phyloP scores from a whole-genome alignment of 2,888 invertebrate genomes.

The Pelosia muscerda region DNA sequence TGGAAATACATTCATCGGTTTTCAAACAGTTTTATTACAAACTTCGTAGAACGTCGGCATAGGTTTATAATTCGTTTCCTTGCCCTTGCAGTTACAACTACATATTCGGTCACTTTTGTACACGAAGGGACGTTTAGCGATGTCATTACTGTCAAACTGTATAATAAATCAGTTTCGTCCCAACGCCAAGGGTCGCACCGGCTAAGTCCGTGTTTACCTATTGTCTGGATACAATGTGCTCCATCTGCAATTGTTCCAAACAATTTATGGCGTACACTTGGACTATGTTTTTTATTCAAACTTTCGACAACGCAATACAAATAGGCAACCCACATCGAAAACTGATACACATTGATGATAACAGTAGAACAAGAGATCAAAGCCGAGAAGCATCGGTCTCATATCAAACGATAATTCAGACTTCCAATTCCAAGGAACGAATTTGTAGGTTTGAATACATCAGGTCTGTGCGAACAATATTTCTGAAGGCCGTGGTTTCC shows the following conservation, averaged over 20 bases:
- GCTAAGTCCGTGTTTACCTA: slow-evolving; percentile 61
- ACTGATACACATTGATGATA: slow-evolving; percentile 24
- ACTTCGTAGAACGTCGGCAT: slow-evolving; percentile 30
- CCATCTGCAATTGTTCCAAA: slow-evolving; percentile 62
- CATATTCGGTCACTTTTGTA: slow-evolving; percentile 31
- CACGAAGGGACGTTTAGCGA: slow-evolving; percentile 37
- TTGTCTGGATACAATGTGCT: slow-evolving; percentile 68
- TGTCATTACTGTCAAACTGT: slow-evolving; percentile 46
- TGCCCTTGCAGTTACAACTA: slow-evolving; percentile 9
- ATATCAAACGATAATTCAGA: slow-evolving; percentile 42
- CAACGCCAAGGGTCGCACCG: slow-evolving; percentile 42
- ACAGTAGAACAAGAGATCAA: slow-evolving; percentile 29
- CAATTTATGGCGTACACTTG: slow-evolving; percentile 63
- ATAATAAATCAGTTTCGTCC: slow-evolving; percentile 51
- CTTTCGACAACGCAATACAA: slow-evolving; percentile 29
- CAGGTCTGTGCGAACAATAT: slow-evolving; percentile 57
- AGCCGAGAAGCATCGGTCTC: slow-evolving; percentile 30
- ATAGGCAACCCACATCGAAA: slow-evolving; percentile 20
- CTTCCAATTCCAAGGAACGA: slow-evolving; percentile 46
- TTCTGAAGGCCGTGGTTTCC: slow-evolving; percentile 60
- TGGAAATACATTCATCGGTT: slow-evolving; percentile 65
- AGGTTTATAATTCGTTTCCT: slow-evolving; percentile 13
- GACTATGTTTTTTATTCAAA: slow-evolving; percentile 43
- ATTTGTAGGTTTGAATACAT: slow-evolving; percentile 48
- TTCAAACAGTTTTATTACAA: slow-evolving; percentile 48